Evolutionary conservation across 2,888 invertebrate genomes (phyloP), one percentile per base, ranked within the genome.

Genomic region (Thereva unica): DNA sequence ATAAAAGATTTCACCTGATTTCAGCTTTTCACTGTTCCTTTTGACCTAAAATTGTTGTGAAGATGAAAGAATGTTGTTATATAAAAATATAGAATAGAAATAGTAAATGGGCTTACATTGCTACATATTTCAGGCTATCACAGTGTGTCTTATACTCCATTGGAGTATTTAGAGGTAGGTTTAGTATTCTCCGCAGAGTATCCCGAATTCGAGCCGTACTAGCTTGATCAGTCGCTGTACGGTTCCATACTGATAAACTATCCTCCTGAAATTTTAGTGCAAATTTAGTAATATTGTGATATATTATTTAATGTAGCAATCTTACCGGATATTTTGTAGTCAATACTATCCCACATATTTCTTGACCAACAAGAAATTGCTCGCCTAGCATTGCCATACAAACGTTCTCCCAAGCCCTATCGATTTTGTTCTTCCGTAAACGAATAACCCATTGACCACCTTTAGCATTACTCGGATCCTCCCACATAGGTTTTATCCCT

Each of bases 401-500:
- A 65, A 99, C 86, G 83, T 98, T 98, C 82, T 99, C 99, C 98
- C 98, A 99, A 78, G 97, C 97, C 71, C 97, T 88, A 42, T 94
- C 95, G 56, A 95, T 94, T 80, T 96, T 87, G 71, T 95, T 92
- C 84, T 97, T 97, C 77, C 94, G 90, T 78, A 98, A 85, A 73
- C 97, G 86, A 71, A 98, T 92, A 74, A 97, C 94, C 97, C 98
- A 99, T 84, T 97, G 97, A 38, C 98, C 99, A 64, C 99, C 98
- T 80, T 92, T 90, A 78, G 91, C 90, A 83, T 99, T 99, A 55
- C 95, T 94, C 68, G 91, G 89, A 82, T 98, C 97, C 85, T 99
- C 99, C 99, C 98, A 99, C 93, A 99, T 97, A 34, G 98, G 98
- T 80, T 95, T 94, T 76, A 99, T 97, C 73, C 97, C 98, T 75